Evolutionary conservation across 2,797 vertebrate species (phyloP).

Genomic region (Enteromius treurensis): DNA sequence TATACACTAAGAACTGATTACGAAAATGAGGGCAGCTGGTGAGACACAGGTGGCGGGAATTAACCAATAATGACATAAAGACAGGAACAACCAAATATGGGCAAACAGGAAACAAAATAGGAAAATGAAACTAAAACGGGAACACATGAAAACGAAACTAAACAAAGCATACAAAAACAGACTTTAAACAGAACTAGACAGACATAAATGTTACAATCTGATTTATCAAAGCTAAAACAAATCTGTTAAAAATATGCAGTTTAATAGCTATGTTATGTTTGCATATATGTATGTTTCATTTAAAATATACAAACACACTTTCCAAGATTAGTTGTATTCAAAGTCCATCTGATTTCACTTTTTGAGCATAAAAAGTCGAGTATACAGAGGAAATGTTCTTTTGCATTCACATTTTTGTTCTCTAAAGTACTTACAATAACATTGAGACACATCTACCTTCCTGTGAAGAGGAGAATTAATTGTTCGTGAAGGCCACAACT

Average conservation of each 20-base stretch:
- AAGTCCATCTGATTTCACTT: neutral
- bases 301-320: neutral
- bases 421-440: neutral
- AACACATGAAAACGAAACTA: too few species aligned
- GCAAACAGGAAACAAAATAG: too few species aligned
- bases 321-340: neutral
- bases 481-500: conserved; percentile 68
- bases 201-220: too few species aligned
- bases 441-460: conserved; percentile 38
- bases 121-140: too few species aligned
- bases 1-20: too few species aligned
- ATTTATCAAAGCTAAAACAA: neutral
- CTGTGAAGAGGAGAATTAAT: conserved; percentile 47
- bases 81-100: too few species aligned
- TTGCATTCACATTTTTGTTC: neutral
- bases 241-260: neutral
- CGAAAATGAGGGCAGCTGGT: too few species aligned
- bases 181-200: too few species aligned
- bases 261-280: neutral
- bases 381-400: conserved; percentile 13
- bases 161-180: too few species aligned
- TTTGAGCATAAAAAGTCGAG: conserved; percentile 3
- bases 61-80: too few species aligned
- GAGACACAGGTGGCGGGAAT: too few species aligned
- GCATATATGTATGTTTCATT: neutral